Base-by-base conservation (phyloP, 2,888 invertebrate species). In the Malachius bipustulatus region DNA sequence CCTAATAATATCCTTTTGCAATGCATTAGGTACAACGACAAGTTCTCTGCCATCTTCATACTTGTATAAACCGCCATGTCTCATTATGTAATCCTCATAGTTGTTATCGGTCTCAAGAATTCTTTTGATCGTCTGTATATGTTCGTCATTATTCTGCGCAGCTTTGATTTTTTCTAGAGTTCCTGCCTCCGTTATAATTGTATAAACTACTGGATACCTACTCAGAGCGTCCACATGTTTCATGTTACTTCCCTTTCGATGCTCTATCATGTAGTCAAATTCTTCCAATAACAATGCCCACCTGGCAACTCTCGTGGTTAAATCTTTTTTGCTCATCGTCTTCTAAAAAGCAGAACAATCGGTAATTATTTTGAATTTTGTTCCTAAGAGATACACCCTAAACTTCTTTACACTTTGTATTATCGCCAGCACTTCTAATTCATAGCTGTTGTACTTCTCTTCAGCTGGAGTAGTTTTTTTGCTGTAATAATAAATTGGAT, bases 361-460 rank as follows among this genome's bases (percentile, higher is more conserved):
- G 11, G 16, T 41, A 42, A 9, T 41, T 39, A 47, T 32, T 30
- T 34, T 41, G 34, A 49, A 39, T 26, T 36, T 14, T 16, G 36
- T 34, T 31, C 47, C 40, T n/a, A 55, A 29, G 4, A 59, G 33
- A 37, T 55, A 57, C 1, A 51, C 40, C 9, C 54, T 28, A 41
- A 57, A 57, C 32, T 53, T 56, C 16, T 55, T 52, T 1, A 57
- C 30, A 1, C 56, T 49, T 42, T 51, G 37, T 4, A 57, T 46
- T 4, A 59, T 43, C 0, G 54, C 56, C 4, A 59, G 35, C 2
- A 55, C 52, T 45, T 60, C 56, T 2, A 60, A 36, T 27, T 59
- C 55, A 35, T 57, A 59, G 15, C 54, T 52, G 10, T 37, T 33
- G 30, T 53, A 57, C 34, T 48, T 50, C 19, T 45, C 41, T 41